These are phyloP conservation scores for Glossophaga mutica DNA, from an alignment of 2,797 vertebrate species.

Conservation along the genomic window DNA sequence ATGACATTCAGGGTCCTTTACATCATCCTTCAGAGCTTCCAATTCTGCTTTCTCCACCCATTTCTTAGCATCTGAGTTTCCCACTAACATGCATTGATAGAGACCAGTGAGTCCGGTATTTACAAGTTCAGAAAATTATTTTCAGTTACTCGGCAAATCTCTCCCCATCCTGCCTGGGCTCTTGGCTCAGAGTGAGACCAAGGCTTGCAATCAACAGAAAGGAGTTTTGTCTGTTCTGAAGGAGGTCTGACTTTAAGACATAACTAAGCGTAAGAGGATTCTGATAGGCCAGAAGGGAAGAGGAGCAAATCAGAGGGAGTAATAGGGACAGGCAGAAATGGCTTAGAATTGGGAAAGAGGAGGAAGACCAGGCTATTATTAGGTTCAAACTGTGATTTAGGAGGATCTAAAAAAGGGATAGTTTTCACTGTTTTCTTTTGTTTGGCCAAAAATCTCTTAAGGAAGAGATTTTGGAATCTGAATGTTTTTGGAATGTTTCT, in stretches of 20 bases:
- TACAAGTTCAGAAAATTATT: not conserved
- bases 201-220: not conserved
- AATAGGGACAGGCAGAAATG: not conserved
- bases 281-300: not conserved
- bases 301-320: not conserved
- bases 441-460: not conserved
- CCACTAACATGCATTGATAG: not conserved
- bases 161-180: not conserved
- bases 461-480: not conserved
- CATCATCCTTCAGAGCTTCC: not conserved
- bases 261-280: not conserved
- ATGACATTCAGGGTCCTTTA: not conserved
- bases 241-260: not conserved
- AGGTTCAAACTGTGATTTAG: not conserved
- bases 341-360: not conserved
- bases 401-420: not conserved
- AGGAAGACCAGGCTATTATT: not conserved
- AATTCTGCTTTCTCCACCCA: not conserved
- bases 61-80: not conserved
- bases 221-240: not conserved
- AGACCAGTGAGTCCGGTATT: not conserved
- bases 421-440: not conserved
- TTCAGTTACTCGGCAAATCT: not conserved
- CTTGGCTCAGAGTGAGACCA: not conserved
- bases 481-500: not conserved